Base-by-base conservation (phyloP, 2,797 vertebrate genomes). In the Danio jaintianensis region DNA sequence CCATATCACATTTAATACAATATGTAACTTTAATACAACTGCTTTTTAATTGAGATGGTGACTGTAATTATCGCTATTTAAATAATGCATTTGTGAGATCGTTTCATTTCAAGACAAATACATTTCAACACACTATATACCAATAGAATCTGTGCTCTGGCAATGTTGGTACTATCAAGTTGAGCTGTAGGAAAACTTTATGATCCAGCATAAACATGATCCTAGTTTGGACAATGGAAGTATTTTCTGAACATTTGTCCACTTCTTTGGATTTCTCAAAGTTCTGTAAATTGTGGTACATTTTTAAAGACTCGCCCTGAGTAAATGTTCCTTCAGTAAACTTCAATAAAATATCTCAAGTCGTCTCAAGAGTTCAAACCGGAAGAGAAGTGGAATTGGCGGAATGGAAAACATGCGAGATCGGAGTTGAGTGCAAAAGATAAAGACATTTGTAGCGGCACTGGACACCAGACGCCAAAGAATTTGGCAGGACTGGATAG, bases 401-500 rank as follows among this genome's bases (percentile, higher is more conserved):
- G 53, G 42, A 75, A 75, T 53, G 56, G 2, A n/a, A 55, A 45
- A 29, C 16, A 20, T 36, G 36, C 9, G 16, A 53, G 74, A 53
- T 64, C 55, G 61, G 62, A 77, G 56, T 11, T 15, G 40, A 78
- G 55, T 6, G 59, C 55, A 38, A 53, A 72, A 63, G 70, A 79
- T 78, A 62, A 73, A 85, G 76, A 85, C 55, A 42, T 77, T 66
- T 42, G 69, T 47, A 75, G 50, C 48, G 43, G 59, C 22, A 5
- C 20, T 48, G 56, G 56, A 77, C 71, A 76, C 73, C 71, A 78
- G 77, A 71, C 69, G 15, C 82, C 76, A 58, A 56, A 80, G 80
- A 78, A 78, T 70, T 84, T 84, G 81, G 73, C 77, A 53, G 69
- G 71, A 79, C 47, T 75, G 58, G 68, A 82, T 66, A 62, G 76